These are phyloP conservation scores for Hemicentrotus pulcherrimus DNA, from an alignment of 35 echinoderm and acorn worm species.

Conservation along the genomic window DNA sequence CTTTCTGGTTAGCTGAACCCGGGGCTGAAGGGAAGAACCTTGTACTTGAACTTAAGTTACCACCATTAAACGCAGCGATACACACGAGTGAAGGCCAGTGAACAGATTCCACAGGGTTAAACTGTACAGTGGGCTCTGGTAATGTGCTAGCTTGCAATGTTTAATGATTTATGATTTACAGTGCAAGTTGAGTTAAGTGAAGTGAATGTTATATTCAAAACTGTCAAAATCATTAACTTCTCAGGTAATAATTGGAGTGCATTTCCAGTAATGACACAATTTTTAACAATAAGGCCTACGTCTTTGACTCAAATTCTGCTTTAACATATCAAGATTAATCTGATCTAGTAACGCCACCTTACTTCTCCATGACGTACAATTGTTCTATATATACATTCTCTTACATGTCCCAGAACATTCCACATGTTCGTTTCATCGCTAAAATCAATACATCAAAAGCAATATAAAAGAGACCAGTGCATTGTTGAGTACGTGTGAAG, in stretches of 20 bases:
- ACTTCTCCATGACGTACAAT: neutral
- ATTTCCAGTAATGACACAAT: neutral
- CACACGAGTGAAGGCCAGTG: neutral
- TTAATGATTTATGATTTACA: neutral
- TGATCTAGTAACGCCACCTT: neutral
- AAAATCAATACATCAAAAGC: neutral
- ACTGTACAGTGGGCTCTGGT: neutral
- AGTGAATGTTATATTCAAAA: neutral
- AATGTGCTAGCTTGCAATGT: constrained; percentile 16
- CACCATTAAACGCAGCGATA: neutral
- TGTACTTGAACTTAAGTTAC: neutral
- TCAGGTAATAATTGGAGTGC: neutral
- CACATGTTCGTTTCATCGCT: neutral
- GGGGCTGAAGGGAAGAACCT: neutral
- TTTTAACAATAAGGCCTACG: neutral
- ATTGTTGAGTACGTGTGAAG: neutral
- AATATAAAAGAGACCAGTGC: neutral
- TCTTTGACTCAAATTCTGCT: neutral
- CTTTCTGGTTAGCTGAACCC: neutral
- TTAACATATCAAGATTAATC: neutral
- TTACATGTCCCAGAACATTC: neutral
- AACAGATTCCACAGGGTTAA: neutral
- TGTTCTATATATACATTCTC: neutral
- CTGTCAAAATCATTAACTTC: neutral
- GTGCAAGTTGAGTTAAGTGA: neutral